Conservation (phyloP, 2,888 invertebrate species). For the Abscondita cerata region DNA sequence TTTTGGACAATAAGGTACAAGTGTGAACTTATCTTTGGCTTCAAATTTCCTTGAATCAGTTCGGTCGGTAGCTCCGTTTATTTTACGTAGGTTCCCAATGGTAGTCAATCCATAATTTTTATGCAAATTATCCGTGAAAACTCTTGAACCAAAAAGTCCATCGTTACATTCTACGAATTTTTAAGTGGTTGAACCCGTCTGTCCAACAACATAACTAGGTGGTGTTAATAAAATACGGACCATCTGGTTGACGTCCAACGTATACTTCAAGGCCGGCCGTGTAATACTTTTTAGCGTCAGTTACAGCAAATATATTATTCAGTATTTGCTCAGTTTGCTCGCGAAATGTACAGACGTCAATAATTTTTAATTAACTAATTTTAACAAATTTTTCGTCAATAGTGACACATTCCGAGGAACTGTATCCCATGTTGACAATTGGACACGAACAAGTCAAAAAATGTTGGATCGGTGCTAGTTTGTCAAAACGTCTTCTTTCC, state of each 20-base stretch:
- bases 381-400: conserved; percentile 39
- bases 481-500: too few species aligned
- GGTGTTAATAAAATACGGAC: too few species aligned
- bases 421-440: too few species aligned
- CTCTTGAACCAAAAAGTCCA: conserved; percentile 30
- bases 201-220: conserved; percentile 24
- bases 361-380: conserved; percentile 36
- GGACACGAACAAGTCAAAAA: too few species aligned
- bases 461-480: too few species aligned
- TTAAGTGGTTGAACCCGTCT: conserved; percentile 20
- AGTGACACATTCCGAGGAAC: too few species aligned
- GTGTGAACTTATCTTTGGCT: conserved; percentile 10
- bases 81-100: conserved; percentile 29
- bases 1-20: conserved; percentile 22
- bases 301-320: conserved; percentile 6
- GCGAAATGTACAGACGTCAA: conserved; percentile 27
- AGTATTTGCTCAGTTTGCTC: conserved; percentile 16
- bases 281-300: conserved; percentile 13
- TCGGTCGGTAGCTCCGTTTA: too few species aligned
- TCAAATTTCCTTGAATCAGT: conserved; percentile 18
- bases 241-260: conserved; percentile 33
- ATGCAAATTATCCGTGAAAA: too few species aligned
- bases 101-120: too few species aligned
- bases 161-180: conserved; percentile 26
- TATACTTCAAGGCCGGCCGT: conserved; percentile 23